These are phyloP conservation scores for Lordiphosa fenestrarum DNA, from an alignment of 2,888 invertebrate species.

Conservation along the genomic window DNA sequence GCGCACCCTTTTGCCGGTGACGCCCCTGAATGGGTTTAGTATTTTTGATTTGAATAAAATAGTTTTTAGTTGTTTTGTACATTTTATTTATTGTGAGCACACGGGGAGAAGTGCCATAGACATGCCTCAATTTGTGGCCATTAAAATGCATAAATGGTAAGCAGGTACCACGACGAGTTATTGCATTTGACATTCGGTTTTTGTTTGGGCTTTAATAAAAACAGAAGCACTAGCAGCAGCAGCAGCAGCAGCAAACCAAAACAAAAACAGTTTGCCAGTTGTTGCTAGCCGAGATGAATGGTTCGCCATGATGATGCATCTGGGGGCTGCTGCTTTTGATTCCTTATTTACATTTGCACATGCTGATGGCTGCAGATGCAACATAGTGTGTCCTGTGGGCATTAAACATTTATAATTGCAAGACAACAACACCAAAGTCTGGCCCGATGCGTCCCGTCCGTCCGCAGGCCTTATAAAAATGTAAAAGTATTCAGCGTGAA, in stretches of 20 bases:
- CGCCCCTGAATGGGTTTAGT: background rate
- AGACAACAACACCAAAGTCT: slow-evolving; percentile 30
- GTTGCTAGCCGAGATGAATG: slow-evolving; percentile 1
- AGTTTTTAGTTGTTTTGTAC: slow-evolving; percentile 39
- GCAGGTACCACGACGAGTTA: slow-evolving; percentile 22
- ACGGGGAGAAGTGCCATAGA: slow-evolving; percentile 13
- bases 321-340: background rate
- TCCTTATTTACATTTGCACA: slow-evolving; percentile 9
- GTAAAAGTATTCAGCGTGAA: slow-evolving; percentile 44
- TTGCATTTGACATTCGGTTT: slow-evolving; percentile 52
- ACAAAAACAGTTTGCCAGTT: slow-evolving; percentile 5
- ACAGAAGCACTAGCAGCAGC: too few species aligned
- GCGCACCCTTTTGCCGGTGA: too few species aligned
- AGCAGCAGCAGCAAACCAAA: background rate
- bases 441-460: slow-evolving; percentile 30
- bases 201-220: slow-evolving; percentile 19
- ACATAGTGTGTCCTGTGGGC: slow-evolving; percentile 30
- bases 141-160: slow-evolving; percentile 68
- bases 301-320: background rate
- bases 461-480: slow-evolving; percentile 31
- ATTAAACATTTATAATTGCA: slow-evolving; percentile 78
- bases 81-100: slow-evolving; percentile 50
- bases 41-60: slow-evolving; percentile 39
- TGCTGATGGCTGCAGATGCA: slow-evolving; percentile 4
- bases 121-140: slow-evolving; percentile 64